Conservation (phyloP, 2,888 invertebrate genomes). For the Linyphia triangularis region DNA sequence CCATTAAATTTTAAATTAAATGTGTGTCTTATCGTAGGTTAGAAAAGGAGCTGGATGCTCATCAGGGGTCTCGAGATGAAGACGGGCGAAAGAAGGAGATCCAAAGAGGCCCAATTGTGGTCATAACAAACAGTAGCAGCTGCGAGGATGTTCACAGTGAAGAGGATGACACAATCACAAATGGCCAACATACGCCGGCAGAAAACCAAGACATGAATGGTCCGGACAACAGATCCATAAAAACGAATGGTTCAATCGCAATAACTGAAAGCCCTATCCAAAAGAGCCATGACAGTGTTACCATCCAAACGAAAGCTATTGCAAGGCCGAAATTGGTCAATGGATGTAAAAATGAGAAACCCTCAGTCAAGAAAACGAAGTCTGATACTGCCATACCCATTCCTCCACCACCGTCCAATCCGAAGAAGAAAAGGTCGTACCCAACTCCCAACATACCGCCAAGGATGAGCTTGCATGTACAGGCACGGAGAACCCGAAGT, state of each 20-base stretch:
- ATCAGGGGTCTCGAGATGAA: slow-evolving; percentile 46
- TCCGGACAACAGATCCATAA: not conserved
- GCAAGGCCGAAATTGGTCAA: slow-evolving; percentile 14
- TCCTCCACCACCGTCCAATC: not conserved
- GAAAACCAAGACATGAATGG: not conserved
- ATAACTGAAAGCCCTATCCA: not conserved
- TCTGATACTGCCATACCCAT: slow-evolving; percentile 22
- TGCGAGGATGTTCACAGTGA: slow-evolving; percentile 68
- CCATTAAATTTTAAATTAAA: too few relatives aligned
- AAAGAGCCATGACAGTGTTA: too few relatives aligned
- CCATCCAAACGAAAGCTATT: not conserved
- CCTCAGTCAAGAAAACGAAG: not conserved
- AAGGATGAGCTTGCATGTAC: slow-evolving; percentile 66
- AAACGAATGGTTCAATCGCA: not conserved
- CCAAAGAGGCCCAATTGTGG: slow-evolving; percentile 60
- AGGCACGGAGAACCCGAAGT: slow-evolving; percentile 64
- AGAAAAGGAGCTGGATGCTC: slow-evolving; percentile 76
- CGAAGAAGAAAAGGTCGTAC: slow-evolving; percentile 46
- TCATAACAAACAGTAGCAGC: slow-evolving; percentile 69
- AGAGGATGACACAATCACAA: slow-evolving; percentile 12
- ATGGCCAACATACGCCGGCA: not conserved
- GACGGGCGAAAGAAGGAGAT: slow-evolving; percentile 32
- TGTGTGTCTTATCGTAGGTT: slow-evolving; percentile 27
- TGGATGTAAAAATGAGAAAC: slow-evolving; percentile 18
- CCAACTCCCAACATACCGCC: slow-evolving; percentile 60